Conservation (phyloP, 2,888 invertebrate genomes). For the Julus scandinavius region DNA sequence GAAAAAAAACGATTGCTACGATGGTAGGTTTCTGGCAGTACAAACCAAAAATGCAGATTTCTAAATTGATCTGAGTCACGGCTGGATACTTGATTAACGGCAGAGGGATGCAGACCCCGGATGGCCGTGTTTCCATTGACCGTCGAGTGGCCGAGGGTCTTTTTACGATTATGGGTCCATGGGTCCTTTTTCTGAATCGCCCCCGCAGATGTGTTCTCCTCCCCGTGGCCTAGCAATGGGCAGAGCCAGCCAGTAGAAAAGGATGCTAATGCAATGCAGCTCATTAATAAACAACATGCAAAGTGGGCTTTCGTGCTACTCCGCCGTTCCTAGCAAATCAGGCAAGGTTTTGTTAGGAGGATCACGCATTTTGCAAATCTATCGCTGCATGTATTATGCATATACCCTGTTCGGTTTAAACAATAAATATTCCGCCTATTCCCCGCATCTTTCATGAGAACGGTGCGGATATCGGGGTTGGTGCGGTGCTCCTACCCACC, state of each 20-base stretch:
- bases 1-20: too few relatives aligned
- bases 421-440: slow-evolving; percentile 17
- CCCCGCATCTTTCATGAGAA: neutral
- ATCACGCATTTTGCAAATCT: slow-evolving; percentile 18
- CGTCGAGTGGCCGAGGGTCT: neutral
- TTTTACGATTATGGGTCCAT: too few relatives aligned
- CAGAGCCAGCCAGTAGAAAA: neutral
- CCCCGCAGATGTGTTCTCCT: neutral
- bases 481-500: too few relatives aligned
- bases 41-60: neutral
- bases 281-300: slow-evolving; percentile 18
- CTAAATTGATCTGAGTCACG: neutral
- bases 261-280: slow-evolving; percentile 18
- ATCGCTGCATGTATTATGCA: slow-evolving; percentile 18
- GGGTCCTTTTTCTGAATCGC: neutral
- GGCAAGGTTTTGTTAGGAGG: slow-evolving; percentile 18
- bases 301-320: slow-evolving; percentile 10
- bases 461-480: neutral
- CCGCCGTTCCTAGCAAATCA: neutral
- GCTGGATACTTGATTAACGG: neutral
- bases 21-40: neutral
- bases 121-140: neutral
- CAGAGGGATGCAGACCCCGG: too few relatives aligned
- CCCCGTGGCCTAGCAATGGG: neutral
- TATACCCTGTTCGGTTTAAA: slow-evolving; percentile 9